Conservation (phyloP, 2,888 invertebrate genomes). For the Agelastica alni region DNA sequence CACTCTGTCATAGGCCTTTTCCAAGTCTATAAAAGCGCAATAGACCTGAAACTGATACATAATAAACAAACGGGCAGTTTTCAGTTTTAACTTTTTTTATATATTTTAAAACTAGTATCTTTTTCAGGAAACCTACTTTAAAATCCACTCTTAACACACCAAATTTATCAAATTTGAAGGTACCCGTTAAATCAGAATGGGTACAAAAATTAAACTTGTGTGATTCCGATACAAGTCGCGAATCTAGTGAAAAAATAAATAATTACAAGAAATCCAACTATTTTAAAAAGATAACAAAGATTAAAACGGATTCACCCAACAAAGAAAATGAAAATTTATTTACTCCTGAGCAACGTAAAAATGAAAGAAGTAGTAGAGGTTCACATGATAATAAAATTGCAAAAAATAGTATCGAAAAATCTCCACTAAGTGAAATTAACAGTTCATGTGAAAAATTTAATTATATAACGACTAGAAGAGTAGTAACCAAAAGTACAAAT, state of each 20-base stretch:
- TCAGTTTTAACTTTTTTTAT: too few relatives aligned
- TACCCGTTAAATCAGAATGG: slow-evolving; percentile 42
- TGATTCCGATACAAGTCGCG: slow-evolving; percentile 44
- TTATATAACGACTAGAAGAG: not conserved
- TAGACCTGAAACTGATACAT: too few relatives aligned
- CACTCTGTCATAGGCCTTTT: too few relatives aligned
- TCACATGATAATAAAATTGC: not conserved
- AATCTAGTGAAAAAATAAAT: slow-evolving; percentile 21
- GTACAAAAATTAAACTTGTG: slow-evolving; percentile 40
- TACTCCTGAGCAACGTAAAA: too few relatives aligned
- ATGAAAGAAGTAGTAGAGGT: too few relatives aligned
- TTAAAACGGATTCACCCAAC: not conserved
- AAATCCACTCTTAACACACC: slow-evolving; percentile 40
- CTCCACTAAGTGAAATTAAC: not conserved
- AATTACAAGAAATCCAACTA: slow-evolving; percentile 22
- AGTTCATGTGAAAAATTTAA: not conserved
- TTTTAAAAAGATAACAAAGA: slow-evolving; percentile 8
- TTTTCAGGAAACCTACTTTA: slow-evolving; percentile 40
- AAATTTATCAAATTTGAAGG: slow-evolving; percentile 33
- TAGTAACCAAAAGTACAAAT: not conserved
- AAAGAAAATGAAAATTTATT: slow-evolving; percentile 12
- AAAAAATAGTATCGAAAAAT: not conserved
- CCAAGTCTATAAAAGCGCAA: too few relatives aligned
- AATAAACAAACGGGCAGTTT: too few relatives aligned
- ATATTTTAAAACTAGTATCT: too few relatives aligned